Conservation (phyloP, 2,888 invertebrate species). For the Leucoptera coffeella region DNA sequence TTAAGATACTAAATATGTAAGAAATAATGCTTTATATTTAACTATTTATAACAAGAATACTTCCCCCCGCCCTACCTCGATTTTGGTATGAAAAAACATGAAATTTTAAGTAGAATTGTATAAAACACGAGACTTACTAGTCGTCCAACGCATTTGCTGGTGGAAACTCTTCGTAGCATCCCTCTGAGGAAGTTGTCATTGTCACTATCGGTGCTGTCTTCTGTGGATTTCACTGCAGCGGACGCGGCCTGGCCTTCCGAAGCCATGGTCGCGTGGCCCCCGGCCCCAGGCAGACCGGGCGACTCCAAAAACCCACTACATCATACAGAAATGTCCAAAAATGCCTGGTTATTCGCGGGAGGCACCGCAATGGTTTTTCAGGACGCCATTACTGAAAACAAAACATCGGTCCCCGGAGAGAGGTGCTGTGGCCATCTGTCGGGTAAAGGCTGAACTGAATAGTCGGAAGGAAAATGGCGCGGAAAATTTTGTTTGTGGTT, state of each 20-base stretch:
- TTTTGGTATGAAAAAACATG: too few relatives aligned
- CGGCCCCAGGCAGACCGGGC: constrained; percentile 24
- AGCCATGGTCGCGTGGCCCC: constrained; percentile 38
- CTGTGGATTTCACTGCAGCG: constrained; percentile 20
- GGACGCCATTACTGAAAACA: constrained; percentile 50
- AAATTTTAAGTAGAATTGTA: too few relatives aligned
- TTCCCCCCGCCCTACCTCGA: too few relatives aligned
- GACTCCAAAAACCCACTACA: constrained; percentile 35
- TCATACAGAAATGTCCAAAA: constrained; percentile 36
- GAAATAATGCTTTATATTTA: too few relatives aligned
- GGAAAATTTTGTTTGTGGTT: too few relatives aligned
- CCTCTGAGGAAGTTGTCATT: constrained; percentile 75
- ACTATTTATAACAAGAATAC: too few relatives aligned
- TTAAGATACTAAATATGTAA: too few relatives aligned
- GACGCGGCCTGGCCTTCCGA: constrained; percentile 20
- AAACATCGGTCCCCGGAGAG: constrained; percentile 20
- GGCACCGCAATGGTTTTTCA: constrained; percentile 39
- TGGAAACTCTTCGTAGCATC: constrained; percentile 74
- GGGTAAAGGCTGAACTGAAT: background rate
- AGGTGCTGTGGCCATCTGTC: background rate
- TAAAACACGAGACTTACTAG: constrained; percentile 72
- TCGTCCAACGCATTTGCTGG: constrained; percentile 74
- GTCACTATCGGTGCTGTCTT: constrained; percentile 69
- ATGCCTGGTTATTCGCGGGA: constrained; percentile 25
- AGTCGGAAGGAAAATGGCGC: too few relatives aligned